Conservation (phyloP, 1,140 invertebrate species). For the Listronotus bonariensis region DNA sequence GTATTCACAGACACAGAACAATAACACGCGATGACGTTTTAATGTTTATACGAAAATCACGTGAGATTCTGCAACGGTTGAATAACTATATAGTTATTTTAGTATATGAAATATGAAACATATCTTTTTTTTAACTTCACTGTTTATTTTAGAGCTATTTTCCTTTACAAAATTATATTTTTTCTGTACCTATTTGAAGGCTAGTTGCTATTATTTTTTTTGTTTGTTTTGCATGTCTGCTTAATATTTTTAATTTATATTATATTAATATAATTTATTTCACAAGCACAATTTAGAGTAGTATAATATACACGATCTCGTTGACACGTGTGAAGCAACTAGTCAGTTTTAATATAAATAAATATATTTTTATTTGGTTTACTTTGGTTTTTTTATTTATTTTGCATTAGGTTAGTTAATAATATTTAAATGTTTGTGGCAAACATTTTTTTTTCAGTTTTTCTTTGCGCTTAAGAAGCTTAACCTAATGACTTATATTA, state of each 20-base stretch:
- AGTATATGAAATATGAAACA: too few species aligned
- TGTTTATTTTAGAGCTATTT: neutral
- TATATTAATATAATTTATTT: slow-evolving; percentile 40
- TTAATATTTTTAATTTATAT: slow-evolving; percentile 46
- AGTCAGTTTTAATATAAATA: slow-evolving; percentile 49
- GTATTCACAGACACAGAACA: too few species aligned
- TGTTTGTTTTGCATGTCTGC: slow-evolving; percentile 53
- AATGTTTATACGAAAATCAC: too few species aligned
- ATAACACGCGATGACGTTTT: too few species aligned
- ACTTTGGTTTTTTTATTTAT: slow-evolving; percentile 45
- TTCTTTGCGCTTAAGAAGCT: slow-evolving; percentile 4
- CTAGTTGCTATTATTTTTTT: slow-evolving; percentile 51
- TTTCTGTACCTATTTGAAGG: slow-evolving; percentile 30
- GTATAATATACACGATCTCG: slow-evolving; percentile 46
- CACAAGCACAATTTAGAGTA: slow-evolving; percentile 47
- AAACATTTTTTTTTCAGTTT: slow-evolving; percentile 43
- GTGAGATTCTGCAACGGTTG: too few species aligned
- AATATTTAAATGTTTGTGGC: slow-evolving; percentile 43
- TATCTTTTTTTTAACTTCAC: neutral
- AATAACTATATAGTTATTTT: too few species aligned
- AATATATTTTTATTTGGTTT: slow-evolving; percentile 45
- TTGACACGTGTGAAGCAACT: slow-evolving; percentile 56
- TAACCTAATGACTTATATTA: too few species aligned
- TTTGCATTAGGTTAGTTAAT: slow-evolving; percentile 21
- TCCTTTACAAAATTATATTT: neutral